Conservation (phyloP, 2,113 vertebrate genomes). For the Columba janthina region DNA sequence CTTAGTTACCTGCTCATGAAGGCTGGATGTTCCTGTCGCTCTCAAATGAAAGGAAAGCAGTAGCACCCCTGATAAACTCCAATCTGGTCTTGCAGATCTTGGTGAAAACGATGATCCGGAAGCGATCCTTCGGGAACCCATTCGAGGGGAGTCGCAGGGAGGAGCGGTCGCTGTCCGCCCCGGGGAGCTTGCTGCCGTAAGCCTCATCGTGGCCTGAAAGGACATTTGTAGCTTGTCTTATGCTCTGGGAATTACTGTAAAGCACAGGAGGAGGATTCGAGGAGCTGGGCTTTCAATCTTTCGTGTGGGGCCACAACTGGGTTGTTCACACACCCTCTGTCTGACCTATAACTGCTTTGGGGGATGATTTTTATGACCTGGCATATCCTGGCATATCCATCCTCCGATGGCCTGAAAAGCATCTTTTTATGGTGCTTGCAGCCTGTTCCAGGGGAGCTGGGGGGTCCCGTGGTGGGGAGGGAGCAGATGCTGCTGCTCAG, state of each 20-base stretch:
- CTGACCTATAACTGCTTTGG: background rate
- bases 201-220: background rate
- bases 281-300: background rate
- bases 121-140: conserved; percentile 95
- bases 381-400: background rate
- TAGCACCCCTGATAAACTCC: background rate
- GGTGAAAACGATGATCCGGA: conserved; percentile 97
- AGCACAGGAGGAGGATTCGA: background rate
- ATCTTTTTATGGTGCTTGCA: background rate
- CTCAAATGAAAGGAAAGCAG: background rate
- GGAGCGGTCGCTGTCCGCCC: conserved; percentile 79
- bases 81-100: conserved; percentile 83
- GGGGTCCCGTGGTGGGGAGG: background rate
- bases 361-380: background rate
- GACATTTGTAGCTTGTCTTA: background rate
- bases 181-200: conserved; percentile 85
- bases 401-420: background rate
- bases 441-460: background rate
- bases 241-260: background rate
- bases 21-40: background rate
- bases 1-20: background rate
- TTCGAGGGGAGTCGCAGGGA: conserved; percentile 92
- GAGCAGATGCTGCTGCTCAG: background rate
- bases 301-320: accelerated
- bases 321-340: background rate